Base-by-base conservation (phyloP, 1,140 invertebrate genomes). In the Brachionus asplanchnoidis region DNA sequence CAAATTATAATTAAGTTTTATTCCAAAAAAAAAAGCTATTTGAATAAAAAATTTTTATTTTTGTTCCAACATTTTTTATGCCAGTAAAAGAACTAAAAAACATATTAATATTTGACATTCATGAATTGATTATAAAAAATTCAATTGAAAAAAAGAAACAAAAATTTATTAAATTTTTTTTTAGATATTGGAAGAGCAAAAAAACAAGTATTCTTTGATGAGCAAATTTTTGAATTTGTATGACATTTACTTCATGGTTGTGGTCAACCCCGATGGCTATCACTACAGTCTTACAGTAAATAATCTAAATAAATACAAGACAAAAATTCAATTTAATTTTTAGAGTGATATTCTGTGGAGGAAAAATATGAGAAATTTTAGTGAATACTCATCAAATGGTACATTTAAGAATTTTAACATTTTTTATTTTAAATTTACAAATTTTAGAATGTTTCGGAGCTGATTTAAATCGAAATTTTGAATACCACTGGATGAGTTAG, bases 201-300 rank as follows among this genome's bases (percentile, higher is more conserved):
- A 0, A 12, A 36, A 68, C 8, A 68, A 82, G 6, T 40, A 46
- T 26, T 82, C 79, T 5, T 44, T 82, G 12, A 68, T 82, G 79
- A 7, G 17, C 12, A 46, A 50, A 50, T 77, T 82, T 42, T 11
- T 82, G 9, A 44, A 65, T 14, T 26, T 26, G 23, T 84, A 56
- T 53, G 60, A 84, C 40, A 70, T 84, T 46, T 84, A 84, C 26
- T 68, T 84, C 53, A 40, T 84, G 32, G 20, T 65, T 9, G 26
- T 84, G 14, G 66, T 84, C n/a, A 84, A 84, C 26, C 84, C 84
- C 1, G 84, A 84, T 66, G 84, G 84, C 6, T 84, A 84, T 44
- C 20, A 75, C 40, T 65, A 56, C 28, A 32, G 65, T 28, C 23
- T 42, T 28, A 20, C n/a, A 20, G 82, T 53, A 73, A 42, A 42